A percentile compares a stretch with the other conserved stretches of the same genome.
Evolutionary conservation across 1,140 invertebrate genomes (phyloP).

Genomic region (Philotrypesis tridentata): DNA sequence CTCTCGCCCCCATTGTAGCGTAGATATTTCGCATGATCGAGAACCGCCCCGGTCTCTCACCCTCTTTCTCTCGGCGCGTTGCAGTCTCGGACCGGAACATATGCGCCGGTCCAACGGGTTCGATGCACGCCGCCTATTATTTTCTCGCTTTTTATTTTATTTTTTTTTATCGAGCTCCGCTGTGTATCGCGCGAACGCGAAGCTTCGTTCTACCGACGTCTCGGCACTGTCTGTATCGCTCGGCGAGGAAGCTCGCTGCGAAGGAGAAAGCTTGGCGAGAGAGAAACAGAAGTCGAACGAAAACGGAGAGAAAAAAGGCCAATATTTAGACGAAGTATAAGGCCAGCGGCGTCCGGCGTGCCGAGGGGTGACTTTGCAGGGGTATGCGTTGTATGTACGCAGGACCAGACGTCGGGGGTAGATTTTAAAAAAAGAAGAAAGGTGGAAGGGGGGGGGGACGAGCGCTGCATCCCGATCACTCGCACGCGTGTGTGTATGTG

Average conservation of each 20-base stretch:
- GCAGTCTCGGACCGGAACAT: slow-evolving; percentile 6
- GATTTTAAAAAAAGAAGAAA: slow-evolving; percentile 15
- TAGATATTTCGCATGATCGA: slow-evolving; percentile 70
- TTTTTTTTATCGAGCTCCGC: too few relatives aligned
- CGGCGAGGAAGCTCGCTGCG: too few relatives aligned
- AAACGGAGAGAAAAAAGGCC: slow-evolving; percentile 23
- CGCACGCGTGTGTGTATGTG: too few relatives aligned
- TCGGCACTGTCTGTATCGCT: too few relatives aligned
- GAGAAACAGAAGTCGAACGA: not conserved
- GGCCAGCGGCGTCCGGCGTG: not conserved
- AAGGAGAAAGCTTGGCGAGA: not conserved
- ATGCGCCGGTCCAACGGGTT: slow-evolving; percentile 5
- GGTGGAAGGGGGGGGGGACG: too few relatives aligned
- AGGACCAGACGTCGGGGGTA: not conserved
- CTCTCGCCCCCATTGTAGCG: slow-evolving; percentile 60
- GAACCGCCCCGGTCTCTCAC: slow-evolving; percentile 47
- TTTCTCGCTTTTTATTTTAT: not conserved
- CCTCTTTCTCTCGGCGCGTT: not conserved
- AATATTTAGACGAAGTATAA: slow-evolving; percentile 44
- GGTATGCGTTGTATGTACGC: not conserved
- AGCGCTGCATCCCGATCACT: slow-evolving; percentile 39
- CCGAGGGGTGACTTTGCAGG: slow-evolving; percentile 42
- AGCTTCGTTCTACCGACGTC: too few relatives aligned
- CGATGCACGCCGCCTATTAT: not conserved
- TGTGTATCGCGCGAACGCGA: too few relatives aligned